Conservation (phyloP, 2,797 vertebrate species). For the Hippocampus kuda region DNA sequence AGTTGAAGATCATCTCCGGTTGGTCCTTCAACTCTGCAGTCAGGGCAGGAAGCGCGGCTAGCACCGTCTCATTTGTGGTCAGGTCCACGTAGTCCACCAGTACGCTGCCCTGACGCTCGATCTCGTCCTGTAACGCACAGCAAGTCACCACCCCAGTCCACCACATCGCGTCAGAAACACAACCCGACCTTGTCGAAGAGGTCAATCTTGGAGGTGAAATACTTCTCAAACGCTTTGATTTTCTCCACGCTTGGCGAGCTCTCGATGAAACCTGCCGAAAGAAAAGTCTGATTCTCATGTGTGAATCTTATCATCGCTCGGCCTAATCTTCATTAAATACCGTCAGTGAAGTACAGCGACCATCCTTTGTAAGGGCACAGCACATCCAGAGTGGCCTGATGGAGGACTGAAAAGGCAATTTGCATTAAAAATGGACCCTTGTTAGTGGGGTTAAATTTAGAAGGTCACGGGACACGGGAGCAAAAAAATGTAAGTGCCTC, state of each 20-base stretch:
- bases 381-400: conserved; percentile 72
- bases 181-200: conserved; percentile 86
- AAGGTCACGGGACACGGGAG: too few species aligned
- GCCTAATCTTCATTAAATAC: conserved; percentile 49
- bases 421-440: not conserved
- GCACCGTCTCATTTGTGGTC: conserved; percentile 59
- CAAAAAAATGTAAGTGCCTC: too few species aligned
- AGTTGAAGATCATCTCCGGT: conserved; percentile 82
- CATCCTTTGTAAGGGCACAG: conserved; percentile 86
- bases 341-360: conserved; percentile 90
- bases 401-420: conserved; percentile 27
- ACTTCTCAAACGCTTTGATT: conserved; percentile 88
- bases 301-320: not conserved
- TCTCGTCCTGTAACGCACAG: conserved; percentile 76
- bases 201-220: conserved; percentile 79
- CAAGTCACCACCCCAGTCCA: not conserved
- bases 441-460: not conserved
- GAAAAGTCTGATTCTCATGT: not conserved
- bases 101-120: conserved; percentile 94
- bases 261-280: conserved; percentile 72
- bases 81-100: conserved; percentile 90
- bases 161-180: not conserved
- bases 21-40: conserved; percentile 75
- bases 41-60: conserved; percentile 63
- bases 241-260: conserved; percentile 78